Evolutionary conservation across 1,140 invertebrate species (phyloP).

Genomic region (Caerostris extrusa): DNA sequence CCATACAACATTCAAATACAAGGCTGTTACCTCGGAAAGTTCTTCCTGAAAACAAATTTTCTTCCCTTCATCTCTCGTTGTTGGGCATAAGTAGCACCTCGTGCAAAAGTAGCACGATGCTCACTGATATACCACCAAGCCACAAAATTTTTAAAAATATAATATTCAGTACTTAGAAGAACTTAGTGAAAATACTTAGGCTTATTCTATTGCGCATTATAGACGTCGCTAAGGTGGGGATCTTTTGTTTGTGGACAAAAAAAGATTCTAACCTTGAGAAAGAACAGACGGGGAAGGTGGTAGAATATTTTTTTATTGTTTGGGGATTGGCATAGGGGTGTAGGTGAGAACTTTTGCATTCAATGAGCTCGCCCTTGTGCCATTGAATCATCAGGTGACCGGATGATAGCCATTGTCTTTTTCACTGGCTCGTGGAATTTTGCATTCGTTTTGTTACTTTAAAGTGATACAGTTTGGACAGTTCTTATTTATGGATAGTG

Average conservation of each 20-base stretch:
- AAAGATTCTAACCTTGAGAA: slow-evolving; percentile 63
- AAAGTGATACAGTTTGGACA: slow-evolving; percentile 35
- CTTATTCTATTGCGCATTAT: background rate
- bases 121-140: too few species aligned
- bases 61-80: too few species aligned
- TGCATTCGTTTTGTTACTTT: background rate
- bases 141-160: too few species aligned
- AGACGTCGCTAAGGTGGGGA: slow-evolving; percentile 63
- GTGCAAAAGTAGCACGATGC: too few species aligned
- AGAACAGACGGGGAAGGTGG: background rate
- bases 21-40: too few species aligned
- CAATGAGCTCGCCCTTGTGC: slow-evolving; percentile 22
- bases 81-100: too few species aligned
- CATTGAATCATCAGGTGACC: too few species aligned
- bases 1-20: too few species aligned
- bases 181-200: too few species aligned
- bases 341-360: slow-evolving; percentile 4
- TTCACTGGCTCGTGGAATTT: background rate
- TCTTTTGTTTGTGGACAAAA: slow-evolving; percentile 54
- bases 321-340: slow-evolving; percentile 17
- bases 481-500: background rate
- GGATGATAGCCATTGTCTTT: slow-evolving; percentile 55
- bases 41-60: too few species aligned
- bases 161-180: too few species aligned
- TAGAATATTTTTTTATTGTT: slow-evolving; percentile 26